phyloP scores from a whole-genome alignment of 2,797 vertebrate genomes.

The Xyrichtys novacula region DNA sequence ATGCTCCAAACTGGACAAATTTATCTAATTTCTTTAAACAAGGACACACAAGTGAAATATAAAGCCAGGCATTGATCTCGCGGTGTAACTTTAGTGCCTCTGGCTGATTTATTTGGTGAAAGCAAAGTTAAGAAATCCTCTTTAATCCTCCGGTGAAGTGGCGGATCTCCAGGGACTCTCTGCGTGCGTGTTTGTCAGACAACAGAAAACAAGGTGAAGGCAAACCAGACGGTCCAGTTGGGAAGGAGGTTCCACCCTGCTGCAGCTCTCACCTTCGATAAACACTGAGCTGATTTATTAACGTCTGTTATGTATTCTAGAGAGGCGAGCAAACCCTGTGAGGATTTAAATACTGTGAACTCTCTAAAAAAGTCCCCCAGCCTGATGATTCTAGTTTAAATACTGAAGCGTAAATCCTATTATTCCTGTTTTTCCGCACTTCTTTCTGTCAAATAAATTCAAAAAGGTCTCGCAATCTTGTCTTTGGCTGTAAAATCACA shows the following conservation, averaged over 20 bases:
- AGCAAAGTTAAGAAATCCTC: slow-evolving; percentile 1
- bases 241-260: slow-evolving; percentile 58
- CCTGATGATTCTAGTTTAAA: too few relatives aligned
- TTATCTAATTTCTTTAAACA: too few relatives aligned
- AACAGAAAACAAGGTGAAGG: slow-evolving; percentile 27
- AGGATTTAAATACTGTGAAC: slow-evolving; percentile 9
- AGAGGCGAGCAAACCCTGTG: slow-evolving; percentile 6
- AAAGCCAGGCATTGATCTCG: too few relatives aligned
- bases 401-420: too few relatives aligned
- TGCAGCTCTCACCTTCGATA: slow-evolving; percentile 7
- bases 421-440: too few relatives aligned
- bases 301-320: background rate
- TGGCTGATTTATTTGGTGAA: background rate
- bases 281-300: slow-evolving; percentile 7
- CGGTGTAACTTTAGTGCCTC: too few relatives aligned
- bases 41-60: too few relatives aligned
- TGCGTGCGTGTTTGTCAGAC: slow-evolving; percentile 41
- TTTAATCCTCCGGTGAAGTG: background rate
- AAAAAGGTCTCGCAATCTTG: too few relatives aligned
- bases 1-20: too few relatives aligned
- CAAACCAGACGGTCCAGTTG: slow-evolving; percentile 70
- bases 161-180: slow-evolving; percentile 47
- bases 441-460: too few relatives aligned
- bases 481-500: too few relatives aligned
- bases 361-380: background rate